Base-by-base conservation (phyloP, 2,113 vertebrate species). In the Petroica traversi region DNA sequence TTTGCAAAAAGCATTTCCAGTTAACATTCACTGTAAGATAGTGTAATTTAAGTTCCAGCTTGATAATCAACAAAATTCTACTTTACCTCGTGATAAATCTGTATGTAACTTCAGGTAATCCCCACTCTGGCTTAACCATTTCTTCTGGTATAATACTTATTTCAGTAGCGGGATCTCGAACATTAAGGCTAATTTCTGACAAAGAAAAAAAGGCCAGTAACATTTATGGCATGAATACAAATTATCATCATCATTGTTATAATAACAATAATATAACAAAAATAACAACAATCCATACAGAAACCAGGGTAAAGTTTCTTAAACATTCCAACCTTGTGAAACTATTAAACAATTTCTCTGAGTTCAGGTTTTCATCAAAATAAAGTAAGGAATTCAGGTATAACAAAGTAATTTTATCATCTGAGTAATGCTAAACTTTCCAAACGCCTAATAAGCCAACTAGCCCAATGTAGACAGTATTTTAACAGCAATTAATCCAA, bases 151-250 rank as follows among this genome's bases (percentile, higher is more conserved):
- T 97, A 58, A 99, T 98, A 24, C 89, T 98, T 97, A 99, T 98
- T 93, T 98, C 94, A n/a, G 98, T 97, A 68, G 97, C 76, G 91
- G 99, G 99, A 93, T 98, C 98, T 59, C 95, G 98, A 86, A 97
- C 93, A 82, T 99, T 99, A 92, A 99, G 97, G 92, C 97, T 97
- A 87, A 99, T 99, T 98, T 99, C 99, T 99, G 87, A 49, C 54
- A 96, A 93, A 88, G 19, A 29, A 38, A 85, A 75, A 49, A 43
- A 52, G 58, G 28, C 19, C 34, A 68, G 43, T 36, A 79, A 63
- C 24, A 40, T 79, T 82, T 89, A 84, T 78, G 20, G 29, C 29
- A 90, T 31, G 14, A 94, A 59, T 51, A 67, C 7, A 67, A 67
- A 86, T 61, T 7, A 17, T 36, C 31, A 69, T 20, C 9, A 59